Evolutionary conservation across 2,113 vertebrate species (phyloP).

Genomic region (Ariopsis seemanni): DNA sequence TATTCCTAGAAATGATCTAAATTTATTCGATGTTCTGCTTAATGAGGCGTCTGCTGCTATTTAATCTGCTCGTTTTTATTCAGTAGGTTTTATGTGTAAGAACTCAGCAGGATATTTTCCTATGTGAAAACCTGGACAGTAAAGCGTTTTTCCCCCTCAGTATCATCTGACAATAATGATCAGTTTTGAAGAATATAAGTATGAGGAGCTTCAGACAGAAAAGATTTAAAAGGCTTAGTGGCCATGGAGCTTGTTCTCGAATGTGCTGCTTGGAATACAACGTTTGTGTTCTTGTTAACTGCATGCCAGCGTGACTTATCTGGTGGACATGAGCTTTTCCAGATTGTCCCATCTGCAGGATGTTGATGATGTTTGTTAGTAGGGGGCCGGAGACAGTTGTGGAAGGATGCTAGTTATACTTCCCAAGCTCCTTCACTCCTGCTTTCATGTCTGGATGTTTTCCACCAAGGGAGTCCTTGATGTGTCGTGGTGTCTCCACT

Average conservation of each 20-base stretch:
- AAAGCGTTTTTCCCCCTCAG: background rate
- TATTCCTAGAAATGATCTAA: conserved; percentile 1
- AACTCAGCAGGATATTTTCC: background rate
- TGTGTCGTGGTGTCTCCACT: conserved; percentile 24
- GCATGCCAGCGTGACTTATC: conserved; percentile 25
- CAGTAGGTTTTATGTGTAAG: background rate
- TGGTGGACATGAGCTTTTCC: conserved; percentile 14
- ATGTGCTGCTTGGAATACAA: background rate
- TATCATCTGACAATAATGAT: background rate
- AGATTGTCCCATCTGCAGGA: conserved; percentile 47
- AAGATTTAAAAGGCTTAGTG: background rate
- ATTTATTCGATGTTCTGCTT: background rate
- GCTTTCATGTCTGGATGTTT: conserved; percentile 44
- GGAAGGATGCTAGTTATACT: conserved; percentile 21
- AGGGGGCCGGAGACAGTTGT: conserved; percentile 10
- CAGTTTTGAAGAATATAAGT: background rate
- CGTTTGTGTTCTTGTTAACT: conserved; percentile 14
- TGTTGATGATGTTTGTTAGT: conserved; percentile 38
- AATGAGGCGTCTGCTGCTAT: background rate
- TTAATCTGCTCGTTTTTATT: background rate
- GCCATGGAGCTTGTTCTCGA: background rate
- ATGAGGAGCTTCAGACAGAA: background rate
- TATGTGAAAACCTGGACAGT: background rate
- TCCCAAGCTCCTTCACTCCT: conserved; percentile 23
- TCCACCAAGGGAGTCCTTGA: conserved; percentile 20